Base-by-base conservation (phyloP, 2,888 invertebrate genomes). In the Apamea crenata region DNA sequence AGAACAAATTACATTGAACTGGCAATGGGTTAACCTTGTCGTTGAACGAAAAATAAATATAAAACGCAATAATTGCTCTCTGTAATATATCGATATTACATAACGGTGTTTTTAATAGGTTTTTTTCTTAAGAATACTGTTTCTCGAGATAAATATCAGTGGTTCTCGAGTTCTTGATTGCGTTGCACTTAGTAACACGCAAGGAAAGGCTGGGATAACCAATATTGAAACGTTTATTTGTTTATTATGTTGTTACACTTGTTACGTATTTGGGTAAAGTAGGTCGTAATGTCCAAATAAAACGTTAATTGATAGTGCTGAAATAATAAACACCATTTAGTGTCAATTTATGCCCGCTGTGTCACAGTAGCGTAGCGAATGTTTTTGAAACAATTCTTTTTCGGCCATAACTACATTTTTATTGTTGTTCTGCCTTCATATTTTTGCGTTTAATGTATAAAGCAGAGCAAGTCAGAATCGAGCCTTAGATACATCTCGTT, bases 71-170 rank as follows among this genome's bases (percentile, higher is more conserved):
- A 88, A 90, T 89, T 84, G 84, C 84, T 84, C 70, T 88, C 82
- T 36, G 84, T 88, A 89, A 89, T 84, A 88, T 90, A 89, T 91
- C 72, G 86, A 85, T 87, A 90, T 93, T 93, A 87, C 90, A 89
- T 92, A 92, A 92, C 89, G 87, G 87, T 83, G 77, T 78, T 85
- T 84, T 87, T 84, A 87, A 90, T 87, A 88, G 77, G 72, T 77
- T 78, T 80, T 75, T 85, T 75, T 79, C 61, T 84, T 75, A 71
- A 77, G 72, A 79, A 88, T 80, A 79, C 72, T 70, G 67, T 81
- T 59, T 86, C 69, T 77, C 53, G 80, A 84, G 83, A 89, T 87
- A 72, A 79, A 78, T 75, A 89, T 89, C 83, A 67, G 40, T 73
- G 50, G 40, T 47, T 82, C 71, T 78, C 78, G 79, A 69, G 76